Conservation (phyloP, 1,140 invertebrate genomes). For the Lerema accius region DNA sequence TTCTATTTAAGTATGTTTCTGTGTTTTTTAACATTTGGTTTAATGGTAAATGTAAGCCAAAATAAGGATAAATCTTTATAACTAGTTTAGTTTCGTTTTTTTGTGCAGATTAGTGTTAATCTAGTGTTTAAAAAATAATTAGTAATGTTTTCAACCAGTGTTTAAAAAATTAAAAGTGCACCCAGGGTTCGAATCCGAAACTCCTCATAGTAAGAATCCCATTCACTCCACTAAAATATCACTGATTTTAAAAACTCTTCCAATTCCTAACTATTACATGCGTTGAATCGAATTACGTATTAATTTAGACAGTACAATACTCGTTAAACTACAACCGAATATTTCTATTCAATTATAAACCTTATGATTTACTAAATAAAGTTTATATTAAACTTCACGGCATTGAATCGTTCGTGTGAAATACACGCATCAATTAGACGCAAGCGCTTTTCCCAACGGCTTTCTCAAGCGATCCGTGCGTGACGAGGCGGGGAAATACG, state of each 20-base stretch:
- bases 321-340: not conserved
- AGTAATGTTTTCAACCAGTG: no score
- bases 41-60: no score
- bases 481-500: constrained; percentile 35
- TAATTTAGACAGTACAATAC: constrained; percentile 7
- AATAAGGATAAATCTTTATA: no score
- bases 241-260: not conserved
- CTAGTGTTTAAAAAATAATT: no score
- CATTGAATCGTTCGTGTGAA: constrained; percentile 14
- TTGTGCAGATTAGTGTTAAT: no score
- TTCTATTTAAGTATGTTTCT: constrained; percentile 5
- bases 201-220: no score
- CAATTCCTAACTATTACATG: not conserved
- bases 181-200: no score
- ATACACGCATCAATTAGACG: constrained; percentile 30
- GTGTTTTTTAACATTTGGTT: constrained; percentile 17
- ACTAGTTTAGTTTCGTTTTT: no score
- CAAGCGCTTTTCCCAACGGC: constrained; percentile 41
- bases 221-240: not conserved
- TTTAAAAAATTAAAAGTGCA: no score
- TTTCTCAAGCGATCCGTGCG: constrained; percentile 42
- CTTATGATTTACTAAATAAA: not conserved
- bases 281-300: constrained; percentile 10
- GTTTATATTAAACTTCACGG: not conserved
- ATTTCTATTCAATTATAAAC: not conserved